phyloP scores from a whole-genome alignment of 2,888 invertebrate species.

The Fragum sueziense region DNA sequence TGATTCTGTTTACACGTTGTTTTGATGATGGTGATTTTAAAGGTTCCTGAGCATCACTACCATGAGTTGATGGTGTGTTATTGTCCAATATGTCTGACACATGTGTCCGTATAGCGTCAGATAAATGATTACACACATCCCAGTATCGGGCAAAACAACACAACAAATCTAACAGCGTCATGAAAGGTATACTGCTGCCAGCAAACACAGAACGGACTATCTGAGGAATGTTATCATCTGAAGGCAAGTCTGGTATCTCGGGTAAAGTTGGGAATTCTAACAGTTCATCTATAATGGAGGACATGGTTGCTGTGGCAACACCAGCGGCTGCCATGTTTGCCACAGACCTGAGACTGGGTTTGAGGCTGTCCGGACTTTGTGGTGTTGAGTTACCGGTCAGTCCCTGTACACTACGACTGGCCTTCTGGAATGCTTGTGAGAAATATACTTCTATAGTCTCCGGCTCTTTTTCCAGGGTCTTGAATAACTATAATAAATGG shows the following conservation, averaged over 20 bases:
- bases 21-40: conserved; percentile 14
- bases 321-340: conserved; percentile 78
- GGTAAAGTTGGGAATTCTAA: conserved; percentile 65
- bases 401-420: conserved; percentile 68
- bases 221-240: conserved; percentile 50
- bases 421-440: conserved; percentile 70
- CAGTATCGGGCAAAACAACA: conserved; percentile 71
- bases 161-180: conserved; percentile 76
- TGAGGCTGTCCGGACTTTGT: conserved; percentile 40
- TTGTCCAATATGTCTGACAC: background rate
- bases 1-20: conserved; percentile 53
- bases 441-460: conserved; percentile 75
- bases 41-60: background rate
- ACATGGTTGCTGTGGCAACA: conserved; percentile 73
- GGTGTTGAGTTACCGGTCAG: conserved; percentile 47
- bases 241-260: conserved; percentile 47
- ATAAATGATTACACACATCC: conserved; percentile 74
- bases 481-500: conserved; percentile 74
- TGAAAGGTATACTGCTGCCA: conserved; percentile 63
- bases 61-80: background rate
- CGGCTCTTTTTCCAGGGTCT: conserved; percentile 71
- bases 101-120: conserved; percentile 69
- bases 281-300: conserved; percentile 75
- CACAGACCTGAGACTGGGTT: conserved; percentile 68
- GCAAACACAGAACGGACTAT: conserved; percentile 62